These are phyloP conservation scores for rabbit (Oryctolagus cuniculus) DNA, from an alignment of 2,113 vertebrate genomes.

Conservation along the genomic window DNA sequence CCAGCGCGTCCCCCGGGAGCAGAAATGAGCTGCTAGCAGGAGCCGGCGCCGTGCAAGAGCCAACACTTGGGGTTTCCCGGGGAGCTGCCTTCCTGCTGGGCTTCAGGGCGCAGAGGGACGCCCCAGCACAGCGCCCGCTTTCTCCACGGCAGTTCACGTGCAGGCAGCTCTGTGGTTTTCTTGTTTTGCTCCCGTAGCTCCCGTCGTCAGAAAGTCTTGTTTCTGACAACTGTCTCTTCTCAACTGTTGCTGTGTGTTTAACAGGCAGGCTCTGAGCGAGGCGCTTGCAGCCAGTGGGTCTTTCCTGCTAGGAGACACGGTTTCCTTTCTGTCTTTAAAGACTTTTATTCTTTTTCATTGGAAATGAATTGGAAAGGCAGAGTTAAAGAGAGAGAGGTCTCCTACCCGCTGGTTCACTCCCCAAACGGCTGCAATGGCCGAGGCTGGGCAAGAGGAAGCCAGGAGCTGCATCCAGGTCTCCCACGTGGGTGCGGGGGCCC, in stretches of 20 bases:
- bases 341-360: neutral
- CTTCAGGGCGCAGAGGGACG: neutral
- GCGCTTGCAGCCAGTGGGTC: neutral
- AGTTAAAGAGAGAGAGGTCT: neutral
- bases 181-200: neutral
- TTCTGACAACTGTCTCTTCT: neutral
- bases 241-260: neutral
- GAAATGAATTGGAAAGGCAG: neutral
- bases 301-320: neutral
- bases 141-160: neutral
- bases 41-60: neutral
- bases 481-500: too few species aligned
- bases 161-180: neutral
- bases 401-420: too few species aligned
- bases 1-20: fast-evolving
- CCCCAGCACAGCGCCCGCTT: too few species aligned
- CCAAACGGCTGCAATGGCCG: too few species aligned
- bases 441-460: too few species aligned
- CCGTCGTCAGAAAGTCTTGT: neutral
- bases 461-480: too few species aligned
- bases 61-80: neutral
- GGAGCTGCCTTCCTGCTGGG: neutral
- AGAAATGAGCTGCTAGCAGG: fast-evolving
- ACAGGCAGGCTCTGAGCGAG: neutral
- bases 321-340: constrained; percentile 11